These are phyloP conservation scores for Acanthiza pusilla DNA, from an alignment of 2,797 vertebrate species.

Conservation along the genomic window DNA sequence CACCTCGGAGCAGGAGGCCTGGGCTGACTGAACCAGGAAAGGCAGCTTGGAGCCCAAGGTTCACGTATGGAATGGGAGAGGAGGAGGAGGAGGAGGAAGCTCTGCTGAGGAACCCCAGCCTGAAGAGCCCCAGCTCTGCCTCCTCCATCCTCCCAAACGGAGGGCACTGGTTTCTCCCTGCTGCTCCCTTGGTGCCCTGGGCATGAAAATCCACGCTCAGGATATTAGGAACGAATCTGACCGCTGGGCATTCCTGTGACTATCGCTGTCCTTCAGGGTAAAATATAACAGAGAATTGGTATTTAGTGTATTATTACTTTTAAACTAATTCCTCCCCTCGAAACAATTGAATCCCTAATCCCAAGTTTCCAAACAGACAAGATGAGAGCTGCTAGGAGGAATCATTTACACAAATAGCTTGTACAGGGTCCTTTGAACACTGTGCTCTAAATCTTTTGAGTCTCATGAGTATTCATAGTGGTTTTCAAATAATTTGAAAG, in stretches of 20 bases:
- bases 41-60: background rate
- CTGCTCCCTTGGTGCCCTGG: background rate
- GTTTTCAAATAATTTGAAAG: slow-evolving; percentile 44
- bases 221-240: background rate
- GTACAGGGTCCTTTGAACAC: slow-evolving; percentile 3
- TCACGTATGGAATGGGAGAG: background rate
- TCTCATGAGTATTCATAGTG: slow-evolving; percentile 50
- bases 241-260: background rate
- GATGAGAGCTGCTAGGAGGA: background rate
- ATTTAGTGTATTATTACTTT: background rate
- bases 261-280: background rate
- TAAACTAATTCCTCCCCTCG: background rate
- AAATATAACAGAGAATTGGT: background rate
- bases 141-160: background rate
- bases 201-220: background rate
- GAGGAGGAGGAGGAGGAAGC: background rate
- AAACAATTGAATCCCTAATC: background rate
- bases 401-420: slow-evolving; percentile 15
- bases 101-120: background rate
- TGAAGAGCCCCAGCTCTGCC: background rate
- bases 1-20: background rate
- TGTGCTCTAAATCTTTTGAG: slow-evolving; percentile 21
- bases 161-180: background rate
- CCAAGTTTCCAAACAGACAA: background rate
- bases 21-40: background rate